Conservation (phyloP, 53 echinoderm and acorn worm species). For the Paracentrotus lividus region DNA sequence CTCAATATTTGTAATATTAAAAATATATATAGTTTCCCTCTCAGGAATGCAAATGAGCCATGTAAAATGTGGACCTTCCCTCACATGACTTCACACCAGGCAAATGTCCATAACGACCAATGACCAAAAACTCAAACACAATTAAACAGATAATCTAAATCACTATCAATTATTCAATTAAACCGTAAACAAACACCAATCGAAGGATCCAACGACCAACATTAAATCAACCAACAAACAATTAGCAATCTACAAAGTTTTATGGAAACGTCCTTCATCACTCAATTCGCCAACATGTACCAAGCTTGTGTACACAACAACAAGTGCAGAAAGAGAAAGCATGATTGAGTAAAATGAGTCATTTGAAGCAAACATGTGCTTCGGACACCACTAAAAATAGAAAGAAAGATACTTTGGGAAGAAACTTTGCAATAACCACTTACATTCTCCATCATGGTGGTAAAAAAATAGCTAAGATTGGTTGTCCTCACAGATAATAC, state of each 20-base stretch:
- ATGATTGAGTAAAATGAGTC: not conserved
- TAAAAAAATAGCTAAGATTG: not conserved
- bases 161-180: slow-evolving; percentile 16
- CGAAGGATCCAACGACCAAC: not conserved
- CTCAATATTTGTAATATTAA: too few species aligned
- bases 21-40: too few species aligned
- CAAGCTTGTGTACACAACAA: not conserved
- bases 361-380: not conserved
- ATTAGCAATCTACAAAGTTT: not conserved
- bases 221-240: not conserved
- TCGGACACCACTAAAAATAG: not conserved
- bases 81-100: too few species aligned
- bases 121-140: slow-evolving; percentile 21
- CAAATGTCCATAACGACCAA: not conserved
- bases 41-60: too few species aligned
- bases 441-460: slow-evolving; percentile 17
- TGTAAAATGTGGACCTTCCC: too few species aligned
- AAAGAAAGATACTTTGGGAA: not conserved
- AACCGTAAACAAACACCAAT: not conserved
- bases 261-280: not conserved
- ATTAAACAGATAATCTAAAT: slow-evolving; percentile 1
- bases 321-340: not conserved
- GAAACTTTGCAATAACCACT: not conserved
- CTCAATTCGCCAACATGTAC: not conserved
- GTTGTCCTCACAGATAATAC: not conserved